Evolutionary conservation across 1,140 invertebrate genomes (phyloP).

Genomic region (Maconellicoccus hirsutus): DNA sequence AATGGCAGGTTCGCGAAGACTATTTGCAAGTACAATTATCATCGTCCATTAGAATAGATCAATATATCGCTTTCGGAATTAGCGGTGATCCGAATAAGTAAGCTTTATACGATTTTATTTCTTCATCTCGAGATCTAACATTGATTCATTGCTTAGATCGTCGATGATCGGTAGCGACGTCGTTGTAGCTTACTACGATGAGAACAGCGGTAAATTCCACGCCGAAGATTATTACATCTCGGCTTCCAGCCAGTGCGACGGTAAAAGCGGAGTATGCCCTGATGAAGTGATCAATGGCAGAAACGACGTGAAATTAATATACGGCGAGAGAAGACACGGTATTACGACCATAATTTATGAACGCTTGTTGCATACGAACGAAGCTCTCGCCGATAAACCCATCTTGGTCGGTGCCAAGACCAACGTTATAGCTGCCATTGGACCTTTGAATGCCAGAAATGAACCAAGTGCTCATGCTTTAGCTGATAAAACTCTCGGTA

Average conservation of each 20-base stretch:
- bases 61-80: conserved; percentile 79
- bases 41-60: conserved; percentile 61
- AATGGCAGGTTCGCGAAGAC: conserved; percentile 63
- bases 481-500: conserved; percentile 51
- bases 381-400: conserved; percentile 53
- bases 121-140: neutral
- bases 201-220: conserved; percentile 50
- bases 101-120: conserved; percentile 29
- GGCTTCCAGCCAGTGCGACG: conserved; percentile 67
- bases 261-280: conserved; percentile 70
- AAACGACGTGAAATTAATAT: conserved; percentile 62
- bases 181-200: conserved; percentile 68
- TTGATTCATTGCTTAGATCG: conserved; percentile 31
- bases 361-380: conserved; percentile 60
- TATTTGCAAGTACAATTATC: conserved; percentile 61
- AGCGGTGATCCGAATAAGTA: conserved; percentile 56
- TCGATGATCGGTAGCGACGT: conserved; percentile 65
- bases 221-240: conserved; percentile 78
- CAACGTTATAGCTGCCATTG: conserved; percentile 77
- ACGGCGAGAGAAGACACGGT: conserved; percentile 61
- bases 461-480: conserved; percentile 71
- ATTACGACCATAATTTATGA: conserved; percentile 69
- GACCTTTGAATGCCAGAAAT: conserved; percentile 58
- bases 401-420: conserved; percentile 53
- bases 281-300: conserved; percentile 66